Conservation (phyloP, 1,140 invertebrate species). For the Muscidifurax raptorellus region DNA sequence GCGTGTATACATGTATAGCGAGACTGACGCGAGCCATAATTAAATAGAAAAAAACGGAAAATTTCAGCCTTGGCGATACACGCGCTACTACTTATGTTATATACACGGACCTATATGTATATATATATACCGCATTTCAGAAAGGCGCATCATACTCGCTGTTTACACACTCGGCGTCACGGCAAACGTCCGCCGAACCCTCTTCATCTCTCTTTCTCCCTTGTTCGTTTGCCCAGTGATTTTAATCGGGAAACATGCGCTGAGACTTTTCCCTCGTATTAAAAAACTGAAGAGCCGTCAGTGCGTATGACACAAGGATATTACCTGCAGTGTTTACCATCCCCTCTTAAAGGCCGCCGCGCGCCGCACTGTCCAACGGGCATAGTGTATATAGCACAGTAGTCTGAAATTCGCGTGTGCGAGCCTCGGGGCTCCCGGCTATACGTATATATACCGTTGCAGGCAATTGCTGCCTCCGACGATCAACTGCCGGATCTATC, state of each 20-base stretch:
- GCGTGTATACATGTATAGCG: no score
- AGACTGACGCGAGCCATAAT: background rate
- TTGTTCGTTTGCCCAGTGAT: background rate
- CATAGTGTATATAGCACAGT: background rate
- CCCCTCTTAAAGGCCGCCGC: constrained; percentile 43
- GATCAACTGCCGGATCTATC: background rate
- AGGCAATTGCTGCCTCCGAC: background rate
- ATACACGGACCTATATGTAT: no score
- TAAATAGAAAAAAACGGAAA: constrained; percentile 6
- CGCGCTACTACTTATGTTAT: background rate
- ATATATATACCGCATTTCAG: background rate
- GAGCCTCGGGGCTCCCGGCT: background rate
- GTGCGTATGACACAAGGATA: constrained; percentile 40
- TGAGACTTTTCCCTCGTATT: background rate
- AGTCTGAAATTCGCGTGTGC: background rate
- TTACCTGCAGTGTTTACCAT: constrained; percentile 18
- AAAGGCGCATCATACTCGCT: background rate
- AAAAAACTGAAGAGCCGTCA: constrained; percentile 35
- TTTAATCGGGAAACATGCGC: constrained; percentile 35
- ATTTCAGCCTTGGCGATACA: background rate
- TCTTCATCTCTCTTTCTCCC: background rate
- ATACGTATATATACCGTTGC: background rate
- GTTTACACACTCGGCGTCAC: background rate
- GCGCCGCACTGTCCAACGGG: background rate
- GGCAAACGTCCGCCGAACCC: background rate